phyloP scores from a whole-genome alignment of 1,140 invertebrate species.

The Drosophila insularis region DNA sequence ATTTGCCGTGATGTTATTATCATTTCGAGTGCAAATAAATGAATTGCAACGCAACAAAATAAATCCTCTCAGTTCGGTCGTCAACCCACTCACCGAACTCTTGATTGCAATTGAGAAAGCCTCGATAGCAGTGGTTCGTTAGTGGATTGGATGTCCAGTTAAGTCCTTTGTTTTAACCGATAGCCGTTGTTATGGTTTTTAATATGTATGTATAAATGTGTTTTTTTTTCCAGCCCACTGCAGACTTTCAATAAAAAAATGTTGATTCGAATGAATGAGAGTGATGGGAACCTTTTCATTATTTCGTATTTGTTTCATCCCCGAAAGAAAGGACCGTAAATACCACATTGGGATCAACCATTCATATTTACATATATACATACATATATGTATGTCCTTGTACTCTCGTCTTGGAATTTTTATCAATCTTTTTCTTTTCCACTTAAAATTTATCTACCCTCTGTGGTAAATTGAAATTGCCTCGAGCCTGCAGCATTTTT shows the following conservation, averaged over 20 bases:
- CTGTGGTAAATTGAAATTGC: constrained; percentile 38
- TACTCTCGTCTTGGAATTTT: background rate
- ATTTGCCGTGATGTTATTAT: constrained; percentile 29
- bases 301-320: constrained; percentile 13
- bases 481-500: constrained; percentile 20
- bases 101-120: constrained; percentile 26
- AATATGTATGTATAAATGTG: constrained; percentile 47
- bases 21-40: constrained; percentile 49
- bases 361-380: background rate
- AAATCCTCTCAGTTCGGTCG: background rate
- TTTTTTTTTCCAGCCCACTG: background rate
- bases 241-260: constrained; percentile 25
- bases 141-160: constrained; percentile 20
- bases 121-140: constrained; percentile 28
- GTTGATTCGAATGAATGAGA: background rate
- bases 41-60: constrained; percentile 23
- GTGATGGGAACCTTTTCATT: background rate
- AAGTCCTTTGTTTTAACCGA: constrained; percentile 39
- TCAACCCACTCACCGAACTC: constrained; percentile 26
- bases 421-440: background rate
- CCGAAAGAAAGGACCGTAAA: background rate
- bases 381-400: background rate
- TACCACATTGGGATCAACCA: constrained; percentile 2
- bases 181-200: constrained; percentile 40
- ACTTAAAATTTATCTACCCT: background rate